Percentiles rank a stretch among this genome's conserved stretches.
These are phyloP conservation scores for Centrocercus urophasianus DNA, from an alignment of 2,113 vertebrate genomes.

Conservation along the genomic window DNA sequence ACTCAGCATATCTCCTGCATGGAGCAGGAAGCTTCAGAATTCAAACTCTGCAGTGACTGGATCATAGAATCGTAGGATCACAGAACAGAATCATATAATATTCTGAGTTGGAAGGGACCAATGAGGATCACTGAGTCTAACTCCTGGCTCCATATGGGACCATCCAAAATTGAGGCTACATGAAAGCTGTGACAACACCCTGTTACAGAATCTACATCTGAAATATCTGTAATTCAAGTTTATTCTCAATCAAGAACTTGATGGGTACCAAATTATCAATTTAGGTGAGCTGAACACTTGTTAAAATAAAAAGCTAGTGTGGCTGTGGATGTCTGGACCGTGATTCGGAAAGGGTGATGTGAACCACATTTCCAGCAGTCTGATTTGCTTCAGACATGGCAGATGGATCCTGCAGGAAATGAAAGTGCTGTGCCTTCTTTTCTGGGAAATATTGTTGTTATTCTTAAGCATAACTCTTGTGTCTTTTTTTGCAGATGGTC, in stretches of 20 bases:
- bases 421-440: not conserved
- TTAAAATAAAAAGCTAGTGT: not conserved
- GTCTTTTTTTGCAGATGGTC: not conserved
- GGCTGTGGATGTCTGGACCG: not conserved
- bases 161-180: rapidly evolving
- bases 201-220: not conserved
- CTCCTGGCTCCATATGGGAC: no score
- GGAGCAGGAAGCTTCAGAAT: not conserved
- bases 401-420: not conserved
- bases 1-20: not conserved
- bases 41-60: not conserved
- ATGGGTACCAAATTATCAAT: not conserved
- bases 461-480: not conserved
- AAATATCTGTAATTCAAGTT: not conserved
- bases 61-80: no score
- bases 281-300: not conserved
- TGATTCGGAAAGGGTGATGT: not conserved
- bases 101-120: no score
- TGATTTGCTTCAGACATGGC: not conserved
- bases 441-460: not conserved
- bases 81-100: no score
- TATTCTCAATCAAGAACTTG: not conserved
- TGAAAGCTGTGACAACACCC: not conserved
- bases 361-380: not conserved
- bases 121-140: no score